phyloP scores from a whole-genome alignment of 2,797 vertebrate species.

The Chaetophractus vellerosus region DNA sequence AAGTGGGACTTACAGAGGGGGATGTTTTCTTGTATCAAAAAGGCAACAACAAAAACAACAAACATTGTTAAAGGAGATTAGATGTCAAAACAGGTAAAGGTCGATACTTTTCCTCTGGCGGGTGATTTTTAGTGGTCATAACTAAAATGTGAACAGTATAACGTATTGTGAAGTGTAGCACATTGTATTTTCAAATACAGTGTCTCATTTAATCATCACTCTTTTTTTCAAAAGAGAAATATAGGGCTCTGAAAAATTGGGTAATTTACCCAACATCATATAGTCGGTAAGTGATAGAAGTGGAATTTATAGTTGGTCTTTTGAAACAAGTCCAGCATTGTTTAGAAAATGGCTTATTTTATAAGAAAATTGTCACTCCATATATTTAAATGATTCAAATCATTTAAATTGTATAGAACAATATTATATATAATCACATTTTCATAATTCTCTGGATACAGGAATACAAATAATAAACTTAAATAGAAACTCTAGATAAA shows the following conservation, averaged over 20 bases:
- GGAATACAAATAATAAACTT: background rate
- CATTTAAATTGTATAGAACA: background rate
- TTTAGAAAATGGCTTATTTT: background rate
- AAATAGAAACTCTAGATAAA: background rate
- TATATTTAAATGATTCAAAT: conserved; percentile 27
- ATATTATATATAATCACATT: background rate
- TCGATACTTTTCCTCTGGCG: background rate
- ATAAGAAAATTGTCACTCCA: background rate
- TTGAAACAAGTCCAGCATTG: background rate
- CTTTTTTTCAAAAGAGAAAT: conserved; percentile 54
- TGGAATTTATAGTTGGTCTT: conserved; percentile 21
- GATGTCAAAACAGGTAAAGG: conserved; percentile 22
- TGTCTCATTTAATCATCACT: background rate
- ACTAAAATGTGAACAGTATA: background rate
- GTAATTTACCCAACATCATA: background rate
- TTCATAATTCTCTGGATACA: background rate
- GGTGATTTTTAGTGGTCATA: background rate
- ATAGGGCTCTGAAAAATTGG: background rate
- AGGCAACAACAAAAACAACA: background rate
- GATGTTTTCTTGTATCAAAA: background rate
- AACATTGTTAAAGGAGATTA: background rate
- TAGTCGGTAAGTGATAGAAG: background rate
- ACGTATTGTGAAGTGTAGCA: background rate
- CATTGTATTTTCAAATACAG: background rate
- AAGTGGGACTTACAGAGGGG: background rate